phyloP scores from a whole-genome alignment of 2,113 vertebrate species.

The Ranitomeya imitator region DNA sequence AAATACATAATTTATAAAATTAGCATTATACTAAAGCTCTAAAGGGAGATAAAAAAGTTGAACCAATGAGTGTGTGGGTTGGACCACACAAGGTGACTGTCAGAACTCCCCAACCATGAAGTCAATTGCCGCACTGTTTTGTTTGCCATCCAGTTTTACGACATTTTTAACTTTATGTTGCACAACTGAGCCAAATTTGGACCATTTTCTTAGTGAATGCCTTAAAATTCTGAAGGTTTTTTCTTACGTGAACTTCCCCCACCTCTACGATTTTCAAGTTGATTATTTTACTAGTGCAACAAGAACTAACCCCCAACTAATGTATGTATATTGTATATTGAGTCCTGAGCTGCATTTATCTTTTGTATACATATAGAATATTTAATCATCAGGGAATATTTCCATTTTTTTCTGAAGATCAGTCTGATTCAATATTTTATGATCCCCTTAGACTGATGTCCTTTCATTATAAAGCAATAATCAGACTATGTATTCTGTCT shows the following conservation, averaged over 20 bases:
- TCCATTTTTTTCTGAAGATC: neutral
- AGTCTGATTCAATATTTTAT: neutral
- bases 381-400: neutral
- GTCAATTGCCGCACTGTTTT: no score
- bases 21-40: neutral
- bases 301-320: neutral
- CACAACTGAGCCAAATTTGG: neutral
- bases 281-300: neutral
- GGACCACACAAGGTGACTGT: no score
- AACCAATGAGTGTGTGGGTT: neutral
- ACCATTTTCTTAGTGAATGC: neutral
- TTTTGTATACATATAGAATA: neutral
- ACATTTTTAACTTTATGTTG: neutral
- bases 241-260: neutral
- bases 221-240: neutral
- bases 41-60: neutral
- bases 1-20: neutral
- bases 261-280: neutral
- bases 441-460: neutral
- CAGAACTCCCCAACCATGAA: no score
- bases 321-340: neutral
- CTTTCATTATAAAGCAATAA: constrained; percentile 40
- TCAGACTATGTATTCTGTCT: constrained; percentile 16
- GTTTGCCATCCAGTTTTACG: neutral
- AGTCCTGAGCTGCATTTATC: constrained; percentile 7